Conservation (phyloP, 2,888 invertebrate genomes). For the Melanostoma scalare region DNA sequence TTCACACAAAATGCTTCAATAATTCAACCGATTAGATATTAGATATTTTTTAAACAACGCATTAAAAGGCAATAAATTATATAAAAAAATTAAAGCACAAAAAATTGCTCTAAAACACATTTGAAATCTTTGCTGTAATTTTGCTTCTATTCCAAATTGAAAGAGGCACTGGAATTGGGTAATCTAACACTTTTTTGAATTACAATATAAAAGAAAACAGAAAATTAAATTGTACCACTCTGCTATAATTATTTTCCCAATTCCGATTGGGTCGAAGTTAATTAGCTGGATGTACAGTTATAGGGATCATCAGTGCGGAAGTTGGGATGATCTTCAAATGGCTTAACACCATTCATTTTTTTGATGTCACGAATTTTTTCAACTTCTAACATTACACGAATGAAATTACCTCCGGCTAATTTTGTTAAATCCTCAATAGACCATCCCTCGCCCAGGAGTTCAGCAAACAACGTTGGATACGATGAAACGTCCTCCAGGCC, state of each 20-base stretch:
- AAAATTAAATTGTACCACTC: constrained; percentile 13
- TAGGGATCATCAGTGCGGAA: constrained; percentile 82
- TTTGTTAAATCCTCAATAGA: constrained; percentile 89
- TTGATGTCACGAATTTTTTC: constrained; percentile 89
- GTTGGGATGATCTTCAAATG: constrained; percentile 87
- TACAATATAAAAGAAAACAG: constrained; percentile 5
- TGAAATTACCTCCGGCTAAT: constrained; percentile 89
- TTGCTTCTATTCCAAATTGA: constrained; percentile 60
- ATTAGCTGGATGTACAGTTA: constrained; percentile 82
- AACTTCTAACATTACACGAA: constrained; percentile 86
- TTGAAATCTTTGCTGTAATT: constrained; percentile 14
- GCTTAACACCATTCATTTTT: constrained; percentile 87
- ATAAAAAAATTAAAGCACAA: too few relatives aligned
- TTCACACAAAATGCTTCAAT: too few relatives aligned
- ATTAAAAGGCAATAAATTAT: too few relatives aligned
- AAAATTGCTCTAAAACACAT: neutral
- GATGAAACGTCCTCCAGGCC: constrained; percentile 91
- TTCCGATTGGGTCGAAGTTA: constrained; percentile 75
- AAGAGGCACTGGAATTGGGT: constrained; percentile 73
- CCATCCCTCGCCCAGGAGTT: constrained; percentile 91
- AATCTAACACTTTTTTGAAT: constrained; percentile 43
- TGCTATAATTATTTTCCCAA: constrained; percentile 55
- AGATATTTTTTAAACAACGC: too few relatives aligned
- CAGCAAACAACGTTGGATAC: constrained; percentile 90
- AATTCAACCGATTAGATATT: too few relatives aligned